Conservation (phyloP, 2,888 invertebrate species). For the Thymelicus acteon region DNA sequence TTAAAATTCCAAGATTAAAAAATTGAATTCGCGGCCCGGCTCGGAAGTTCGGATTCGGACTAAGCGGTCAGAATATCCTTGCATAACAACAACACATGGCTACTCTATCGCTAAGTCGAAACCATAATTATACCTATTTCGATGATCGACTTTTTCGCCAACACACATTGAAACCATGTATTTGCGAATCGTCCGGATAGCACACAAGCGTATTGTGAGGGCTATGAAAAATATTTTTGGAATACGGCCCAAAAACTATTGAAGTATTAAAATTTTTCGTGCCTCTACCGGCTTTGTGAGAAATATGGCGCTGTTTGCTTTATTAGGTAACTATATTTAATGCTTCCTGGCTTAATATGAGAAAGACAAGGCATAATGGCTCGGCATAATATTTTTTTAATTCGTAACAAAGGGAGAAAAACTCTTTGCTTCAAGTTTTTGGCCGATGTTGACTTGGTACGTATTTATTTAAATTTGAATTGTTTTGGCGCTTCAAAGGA, state of each 20-base stretch:
- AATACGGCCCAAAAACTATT: conserved; percentile 21
- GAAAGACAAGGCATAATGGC: too few relatives aligned
- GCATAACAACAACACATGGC: background rate
- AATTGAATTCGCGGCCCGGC: too few relatives aligned
- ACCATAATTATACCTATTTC: conserved; percentile 78
- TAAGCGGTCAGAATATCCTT: background rate
- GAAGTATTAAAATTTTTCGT: conserved; percentile 25
- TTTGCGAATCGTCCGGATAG: conserved; percentile 34
- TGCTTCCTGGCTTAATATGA: too few relatives aligned
- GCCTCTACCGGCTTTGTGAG: background rate
- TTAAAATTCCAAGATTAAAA: too few relatives aligned
- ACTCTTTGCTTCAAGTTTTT: too few relatives aligned
- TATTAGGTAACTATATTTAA: too few relatives aligned
- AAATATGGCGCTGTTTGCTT: background rate
- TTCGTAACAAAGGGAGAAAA: too few relatives aligned
- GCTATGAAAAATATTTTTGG: conserved; percentile 29
- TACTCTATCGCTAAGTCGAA: conserved; percentile 51
- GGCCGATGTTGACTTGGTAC: too few relatives aligned
- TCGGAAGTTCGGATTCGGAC: too few relatives aligned
- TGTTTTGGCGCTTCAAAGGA: too few relatives aligned
- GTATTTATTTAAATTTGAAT: too few relatives aligned
- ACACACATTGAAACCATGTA: conserved; percentile 40
- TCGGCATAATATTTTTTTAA: too few relatives aligned
- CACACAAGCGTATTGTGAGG: conserved; percentile 10
- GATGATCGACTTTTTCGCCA: conserved; percentile 67